Evolutionary conservation across 1,140 invertebrate species (phyloP), one percentile per base, ranked within the genome.

Genomic region (Calycopis cecrops): DNA sequence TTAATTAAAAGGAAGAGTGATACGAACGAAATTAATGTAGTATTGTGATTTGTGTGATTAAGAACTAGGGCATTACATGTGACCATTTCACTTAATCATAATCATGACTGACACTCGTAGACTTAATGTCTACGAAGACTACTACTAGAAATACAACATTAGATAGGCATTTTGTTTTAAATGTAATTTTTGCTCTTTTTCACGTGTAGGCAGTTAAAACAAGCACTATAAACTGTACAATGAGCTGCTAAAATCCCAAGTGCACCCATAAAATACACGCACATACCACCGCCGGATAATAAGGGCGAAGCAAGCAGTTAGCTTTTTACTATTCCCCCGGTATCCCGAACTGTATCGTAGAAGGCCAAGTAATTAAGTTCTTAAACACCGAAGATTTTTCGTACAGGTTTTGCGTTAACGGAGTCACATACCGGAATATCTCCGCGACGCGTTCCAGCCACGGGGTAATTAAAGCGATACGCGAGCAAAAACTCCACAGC

Each of bases 401-500:
- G 42, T 49, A 52, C 44, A 35, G 55, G 51, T 72, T 65, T 65
- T 70, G 67, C 62, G 65, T 60, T 52, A 60, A 65, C 54, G 52
- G 64, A 63, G 62, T 48, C 62, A 62, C 71, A 70, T 69, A 63
- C 67, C 64, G 52, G 65, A 72, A 75, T 74, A 69, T 68, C 62
- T 73, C 48, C 48, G 57, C 63, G 65, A 68, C 69, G 71, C 71
- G 66, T 74, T 71, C 66, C 63, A 62, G 62, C 71, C 71, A 62
- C 57, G 52, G 63, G 69, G 72, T 80, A 85, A 85, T 85, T 85
- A 85, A 85, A 79, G 65, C 54, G 71, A 74, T 67, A 64, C 66
- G 73, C 69, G 69, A 48, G 60, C 62, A 85, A 84, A 82, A 85
- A 85, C 63, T 52, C 62, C 71, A 75, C 65, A 57, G 54, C 56